Conservation (phyloP, 2,797 vertebrate genomes). For the Brachyalestes nurse region DNA sequence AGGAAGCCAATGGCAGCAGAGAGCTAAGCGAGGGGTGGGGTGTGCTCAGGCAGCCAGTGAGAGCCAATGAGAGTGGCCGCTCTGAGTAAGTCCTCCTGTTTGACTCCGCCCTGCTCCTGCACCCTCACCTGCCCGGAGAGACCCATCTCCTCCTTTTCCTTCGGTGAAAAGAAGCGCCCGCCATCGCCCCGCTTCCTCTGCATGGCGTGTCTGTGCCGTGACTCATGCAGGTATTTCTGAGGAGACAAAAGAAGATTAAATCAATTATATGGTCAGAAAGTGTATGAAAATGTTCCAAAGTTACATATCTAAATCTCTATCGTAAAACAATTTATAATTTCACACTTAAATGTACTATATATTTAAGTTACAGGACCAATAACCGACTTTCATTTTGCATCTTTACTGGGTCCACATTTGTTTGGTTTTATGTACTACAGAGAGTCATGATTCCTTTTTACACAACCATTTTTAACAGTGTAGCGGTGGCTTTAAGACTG, state of each 20-base stretch:
- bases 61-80: slow-evolving; percentile 38
- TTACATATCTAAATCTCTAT: too few species aligned
- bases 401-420: too few species aligned
- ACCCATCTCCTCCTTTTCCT: slow-evolving; percentile 88
- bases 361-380: too few species aligned
- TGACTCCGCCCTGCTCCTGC: slow-evolving; percentile 43
- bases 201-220: slow-evolving; percentile 96
- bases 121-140: slow-evolving; percentile 74
- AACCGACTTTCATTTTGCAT: too few species aligned
- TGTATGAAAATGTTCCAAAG: too few species aligned
- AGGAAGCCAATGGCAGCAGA: slow-evolving; percentile 35
- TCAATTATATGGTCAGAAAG: too few species aligned
- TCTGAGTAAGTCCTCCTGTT: slow-evolving; percentile 55
- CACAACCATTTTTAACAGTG: too few species aligned
- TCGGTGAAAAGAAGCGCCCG: slow-evolving; percentile 94
- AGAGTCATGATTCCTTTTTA: too few species aligned
- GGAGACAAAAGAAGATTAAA: not conserved
- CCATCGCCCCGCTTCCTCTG: slow-evolving; percentile 95
- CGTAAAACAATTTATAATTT: too few species aligned
- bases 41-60: slow-evolving; percentile 50
- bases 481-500: too few species aligned
- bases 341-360: too few species aligned
- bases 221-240: slow-evolving; percentile 98
- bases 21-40: slow-evolving; percentile 44
- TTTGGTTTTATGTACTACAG: too few species aligned